Evolutionary conservation across 35 echinoderm and acorn worm genomes (phyloP).

Genomic region (Amphiura filiformis): DNA sequence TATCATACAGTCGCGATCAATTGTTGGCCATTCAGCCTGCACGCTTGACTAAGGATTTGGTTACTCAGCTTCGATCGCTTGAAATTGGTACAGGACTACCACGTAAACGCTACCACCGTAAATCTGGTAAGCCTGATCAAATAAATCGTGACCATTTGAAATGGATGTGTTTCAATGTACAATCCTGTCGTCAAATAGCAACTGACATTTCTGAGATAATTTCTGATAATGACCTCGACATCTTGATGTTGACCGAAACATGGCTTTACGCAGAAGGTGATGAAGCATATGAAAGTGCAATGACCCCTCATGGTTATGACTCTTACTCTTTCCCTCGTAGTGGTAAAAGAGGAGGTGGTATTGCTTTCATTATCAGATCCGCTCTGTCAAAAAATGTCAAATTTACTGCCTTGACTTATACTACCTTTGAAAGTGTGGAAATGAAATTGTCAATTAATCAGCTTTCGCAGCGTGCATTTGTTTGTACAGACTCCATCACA

Average conservation of each 20-base stretch:
- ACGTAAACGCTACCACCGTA: slow-evolving; percentile 3
- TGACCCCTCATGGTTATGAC: neutral
- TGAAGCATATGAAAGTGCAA: slow-evolving; percentile 14
- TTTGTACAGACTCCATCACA: neutral
- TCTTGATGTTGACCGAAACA: neutral
- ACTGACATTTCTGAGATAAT: slow-evolving; percentile 1
- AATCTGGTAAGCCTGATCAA: neutral
- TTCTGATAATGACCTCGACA: neutral
- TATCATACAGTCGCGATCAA: slow-evolving; percentile 4
- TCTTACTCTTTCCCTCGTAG: neutral
- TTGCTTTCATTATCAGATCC: neutral
- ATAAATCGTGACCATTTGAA: slow-evolving; percentile 1
- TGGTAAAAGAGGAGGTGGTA: neutral
- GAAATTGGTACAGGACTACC: neutral
- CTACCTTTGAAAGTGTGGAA: slow-evolving; percentile 3
- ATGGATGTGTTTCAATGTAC: neutral
- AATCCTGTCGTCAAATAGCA: neutral
- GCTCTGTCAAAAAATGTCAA: neutral
- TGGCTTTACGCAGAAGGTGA: neutral
- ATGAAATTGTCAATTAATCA: neutral
- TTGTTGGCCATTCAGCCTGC: neutral
- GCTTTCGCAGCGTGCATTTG: neutral
- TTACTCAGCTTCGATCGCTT: neutral
- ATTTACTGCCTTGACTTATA: neutral
- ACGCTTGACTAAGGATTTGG: neutral